Conservation (phyloP, 2,113 vertebrate species). For the Pontoporia blainvillei region DNA sequence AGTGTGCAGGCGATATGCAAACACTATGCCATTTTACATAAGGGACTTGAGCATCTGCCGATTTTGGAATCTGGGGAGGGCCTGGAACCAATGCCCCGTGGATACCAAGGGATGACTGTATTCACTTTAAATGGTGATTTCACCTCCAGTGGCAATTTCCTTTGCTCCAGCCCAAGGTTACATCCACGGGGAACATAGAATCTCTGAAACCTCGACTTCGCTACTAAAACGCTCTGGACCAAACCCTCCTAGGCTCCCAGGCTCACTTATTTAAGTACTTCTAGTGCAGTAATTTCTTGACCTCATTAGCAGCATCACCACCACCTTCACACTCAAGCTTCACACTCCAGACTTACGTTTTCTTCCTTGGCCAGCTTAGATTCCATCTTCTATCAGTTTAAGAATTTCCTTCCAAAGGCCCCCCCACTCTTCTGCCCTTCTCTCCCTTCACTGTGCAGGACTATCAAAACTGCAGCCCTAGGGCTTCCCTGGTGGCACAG, state of each 20-base stretch:
- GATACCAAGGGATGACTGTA: not conserved
- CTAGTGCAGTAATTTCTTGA: not conserved
- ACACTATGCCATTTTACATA: not conserved
- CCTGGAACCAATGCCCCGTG: not conserved
- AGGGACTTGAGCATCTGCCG: not conserved
- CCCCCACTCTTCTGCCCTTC: not conserved
- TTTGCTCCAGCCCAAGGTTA: not conserved
- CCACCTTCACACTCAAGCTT: not conserved
- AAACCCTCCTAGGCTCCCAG: not conserved
- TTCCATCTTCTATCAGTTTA: not conserved
- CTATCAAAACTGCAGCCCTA: not conserved
- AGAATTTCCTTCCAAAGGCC: not conserved
- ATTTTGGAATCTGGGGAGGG: not conserved
- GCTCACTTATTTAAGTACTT: not conserved
- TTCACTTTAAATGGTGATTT: not conserved
- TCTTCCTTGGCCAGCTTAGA: not conserved
- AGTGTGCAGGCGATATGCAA: not conserved
- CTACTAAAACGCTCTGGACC: not conserved
- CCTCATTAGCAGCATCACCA: too few species aligned
- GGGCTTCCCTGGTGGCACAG: too few species aligned
- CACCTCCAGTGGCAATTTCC: not conserved
- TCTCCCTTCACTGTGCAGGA: not conserved
- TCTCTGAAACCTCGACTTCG: not conserved
- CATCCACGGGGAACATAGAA: not conserved
- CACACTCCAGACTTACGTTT: not conserved